Conservation (phyloP, 2,888 invertebrate species). For the Artemia sinica region DNA sequence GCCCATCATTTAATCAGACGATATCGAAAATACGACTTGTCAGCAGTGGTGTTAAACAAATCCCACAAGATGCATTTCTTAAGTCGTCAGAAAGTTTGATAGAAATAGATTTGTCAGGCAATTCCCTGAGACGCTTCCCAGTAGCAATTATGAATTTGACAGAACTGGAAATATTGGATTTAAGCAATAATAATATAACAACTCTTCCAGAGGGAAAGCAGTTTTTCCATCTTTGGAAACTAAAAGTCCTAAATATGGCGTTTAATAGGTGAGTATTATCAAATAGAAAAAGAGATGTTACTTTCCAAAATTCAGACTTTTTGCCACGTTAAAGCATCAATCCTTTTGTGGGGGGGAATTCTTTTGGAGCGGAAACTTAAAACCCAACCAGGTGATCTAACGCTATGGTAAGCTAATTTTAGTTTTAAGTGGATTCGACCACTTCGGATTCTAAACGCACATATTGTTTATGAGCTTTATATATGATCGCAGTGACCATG, state of each 20-base stretch:
- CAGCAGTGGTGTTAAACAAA: constrained; percentile 20
- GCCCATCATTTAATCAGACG: not conserved
- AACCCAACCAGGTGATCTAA: not conserved
- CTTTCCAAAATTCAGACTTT: too few species aligned
- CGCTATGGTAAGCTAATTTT: not conserved
- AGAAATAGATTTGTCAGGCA: constrained; percentile 23
- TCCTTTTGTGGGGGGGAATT: too few species aligned
- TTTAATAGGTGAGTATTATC: constrained; percentile 22
- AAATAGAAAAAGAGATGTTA: not conserved
- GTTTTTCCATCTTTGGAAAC: constrained; percentile 21
- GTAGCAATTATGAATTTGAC: constrained; percentile 23
- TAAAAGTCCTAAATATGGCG: constrained; percentile 23
- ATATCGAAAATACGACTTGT: constrained; percentile 22
- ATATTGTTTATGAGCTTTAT: too few species aligned
- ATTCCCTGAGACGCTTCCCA: constrained; percentile 21
- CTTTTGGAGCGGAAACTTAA: not conserved
- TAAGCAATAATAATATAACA: constrained; percentile 24
- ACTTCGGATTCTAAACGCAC: too few species aligned
- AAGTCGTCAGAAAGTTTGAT: constrained; percentile 22
- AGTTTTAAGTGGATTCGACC: not conserved
- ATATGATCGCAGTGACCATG: too few species aligned
- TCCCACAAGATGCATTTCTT: constrained; percentile 23
- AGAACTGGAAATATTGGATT: constrained; percentile 21
- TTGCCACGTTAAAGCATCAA: too few species aligned
- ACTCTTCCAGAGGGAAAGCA: constrained; percentile 21